Conservation (phyloP, 2,888 invertebrate species). For the Furcula furcula region DNA sequence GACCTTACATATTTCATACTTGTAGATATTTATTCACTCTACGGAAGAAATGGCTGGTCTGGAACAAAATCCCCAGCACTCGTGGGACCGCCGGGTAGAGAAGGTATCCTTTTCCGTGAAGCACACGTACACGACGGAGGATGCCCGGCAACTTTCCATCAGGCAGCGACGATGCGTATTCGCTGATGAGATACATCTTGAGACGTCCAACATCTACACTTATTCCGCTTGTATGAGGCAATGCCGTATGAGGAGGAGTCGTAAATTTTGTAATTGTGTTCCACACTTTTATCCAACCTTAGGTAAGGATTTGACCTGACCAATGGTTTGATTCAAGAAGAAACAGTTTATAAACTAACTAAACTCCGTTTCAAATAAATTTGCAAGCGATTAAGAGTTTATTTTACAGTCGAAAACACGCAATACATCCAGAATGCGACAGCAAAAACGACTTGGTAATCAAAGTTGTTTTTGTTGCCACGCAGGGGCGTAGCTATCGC, state of each 20-base stretch:
- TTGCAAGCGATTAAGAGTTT: too few species aligned
- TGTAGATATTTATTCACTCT: conserved; percentile 83
- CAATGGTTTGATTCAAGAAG: too few species aligned
- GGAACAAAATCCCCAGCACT: conserved; percentile 86
- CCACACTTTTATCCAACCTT: conserved; percentile 86
- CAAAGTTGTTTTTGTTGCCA: too few species aligned
- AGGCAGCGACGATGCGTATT: conserved; percentile 88
- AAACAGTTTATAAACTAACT: too few species aligned
- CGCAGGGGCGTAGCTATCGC: too few species aligned
- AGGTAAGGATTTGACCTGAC: too few species aligned
- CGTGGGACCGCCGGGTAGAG: conserved; percentile 84
- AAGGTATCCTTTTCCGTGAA: conserved; percentile 86
- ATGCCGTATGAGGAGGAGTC: conserved; percentile 85
- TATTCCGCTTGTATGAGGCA: conserved; percentile 88
- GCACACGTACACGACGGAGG: conserved; percentile 89
- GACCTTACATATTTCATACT: conserved; percentile 1
- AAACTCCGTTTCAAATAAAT: too few species aligned
- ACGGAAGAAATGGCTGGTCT: conserved; percentile 86
- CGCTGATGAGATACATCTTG: conserved; percentile 84
- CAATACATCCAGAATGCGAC: too few species aligned
- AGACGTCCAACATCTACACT: conserved; percentile 84
- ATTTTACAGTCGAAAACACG: too few species aligned
- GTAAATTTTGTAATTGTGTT: conserved; percentile 85
- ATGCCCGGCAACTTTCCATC: conserved; percentile 85
- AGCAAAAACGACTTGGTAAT: too few species aligned